These are phyloP conservation scores for Harpegnathos saltator DNA, from an alignment of 1,140 invertebrate genomes.

Conservation along the genomic window DNA sequence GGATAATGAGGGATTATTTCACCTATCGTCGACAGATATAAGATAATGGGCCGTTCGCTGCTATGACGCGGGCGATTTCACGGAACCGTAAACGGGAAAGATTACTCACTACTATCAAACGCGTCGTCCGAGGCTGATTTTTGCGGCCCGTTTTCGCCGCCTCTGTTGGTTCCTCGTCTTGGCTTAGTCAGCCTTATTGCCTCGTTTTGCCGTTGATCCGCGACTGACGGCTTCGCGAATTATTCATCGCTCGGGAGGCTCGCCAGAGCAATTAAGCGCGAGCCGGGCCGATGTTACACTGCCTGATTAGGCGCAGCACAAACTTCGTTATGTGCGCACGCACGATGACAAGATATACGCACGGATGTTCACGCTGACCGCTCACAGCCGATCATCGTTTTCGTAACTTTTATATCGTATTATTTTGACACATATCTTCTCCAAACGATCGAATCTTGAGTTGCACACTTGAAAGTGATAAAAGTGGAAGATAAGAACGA, in stretches of 20 bases:
- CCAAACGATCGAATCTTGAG: no score
- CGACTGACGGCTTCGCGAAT: conserved; percentile 22
- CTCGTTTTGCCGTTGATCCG: conserved; percentile 5
- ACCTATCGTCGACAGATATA: no score
- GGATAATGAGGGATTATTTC: no score
- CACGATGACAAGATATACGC: not conserved
- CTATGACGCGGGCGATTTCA: no score
- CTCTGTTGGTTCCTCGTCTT: conserved; percentile 23
- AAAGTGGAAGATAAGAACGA: not conserved
- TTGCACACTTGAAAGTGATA: not conserved
- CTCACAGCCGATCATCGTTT: no score
- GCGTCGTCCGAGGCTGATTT: conserved; percentile 65
- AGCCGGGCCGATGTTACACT: not conserved
- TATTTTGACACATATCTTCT: no score
- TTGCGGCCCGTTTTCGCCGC: conserved; percentile 40
- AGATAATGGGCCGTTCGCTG: no score
- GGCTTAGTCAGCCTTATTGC: conserved; percentile 8
- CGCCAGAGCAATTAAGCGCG: not conserved
- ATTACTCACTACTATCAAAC: conserved; percentile 70
- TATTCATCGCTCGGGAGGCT: conserved; percentile 15
- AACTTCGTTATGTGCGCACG: not conserved
- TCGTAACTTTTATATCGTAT: not conserved
- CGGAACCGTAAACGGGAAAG: not conserved
- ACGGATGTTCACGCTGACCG: not conserved
- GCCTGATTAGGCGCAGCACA: not conserved